These are phyloP conservation scores for Clarias gariepinus DNA, from an alignment of 2,113 vertebrate species.

Conservation along the genomic window DNA sequence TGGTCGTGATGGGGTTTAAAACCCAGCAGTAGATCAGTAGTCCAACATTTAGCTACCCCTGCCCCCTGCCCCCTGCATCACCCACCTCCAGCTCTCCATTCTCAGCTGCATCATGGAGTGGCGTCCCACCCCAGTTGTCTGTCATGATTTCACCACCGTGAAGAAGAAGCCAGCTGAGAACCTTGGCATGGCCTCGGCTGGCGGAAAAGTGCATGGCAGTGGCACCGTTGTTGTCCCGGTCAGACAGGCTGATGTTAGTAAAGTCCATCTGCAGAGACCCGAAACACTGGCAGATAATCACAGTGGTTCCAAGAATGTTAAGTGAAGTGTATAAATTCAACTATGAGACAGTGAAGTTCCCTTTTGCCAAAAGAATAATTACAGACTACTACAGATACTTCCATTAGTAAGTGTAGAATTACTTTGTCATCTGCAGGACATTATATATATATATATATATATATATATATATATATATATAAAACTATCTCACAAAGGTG, in stretches of 20 bases:
- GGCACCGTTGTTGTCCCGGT: conserved; percentile 86
- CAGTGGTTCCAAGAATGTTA: background rate
- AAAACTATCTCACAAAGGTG: background rate
- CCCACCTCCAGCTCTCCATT: conserved; percentile 93
- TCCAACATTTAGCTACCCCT: no score
- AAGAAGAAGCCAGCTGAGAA: conserved; percentile 95
- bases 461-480: no score
- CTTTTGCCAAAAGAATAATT: background rate
- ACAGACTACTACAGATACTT: background rate
- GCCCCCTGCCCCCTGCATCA: background rate
- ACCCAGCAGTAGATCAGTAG: no score
- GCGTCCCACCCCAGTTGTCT: conserved; percentile 88
- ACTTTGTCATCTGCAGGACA: background rate
- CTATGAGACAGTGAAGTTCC: background rate
- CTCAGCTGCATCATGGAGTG: conserved; percentile 91
- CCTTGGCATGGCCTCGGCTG: conserved; percentile 92
- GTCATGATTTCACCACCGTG: conserved; percentile 89
- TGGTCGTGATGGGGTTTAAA: no score
- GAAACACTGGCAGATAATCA: background rate
- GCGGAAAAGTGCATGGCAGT: conserved; percentile 95
- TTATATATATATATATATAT: no score
- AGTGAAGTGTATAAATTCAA: background rate
- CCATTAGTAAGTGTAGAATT: background rate
- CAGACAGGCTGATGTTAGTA: conserved; percentile 83
- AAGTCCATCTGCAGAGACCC: conserved; percentile 80